Evolutionary conservation across 2,113 vertebrate genomes (phyloP).

Genomic region (Dendropsophus ebraccatus): DNA sequence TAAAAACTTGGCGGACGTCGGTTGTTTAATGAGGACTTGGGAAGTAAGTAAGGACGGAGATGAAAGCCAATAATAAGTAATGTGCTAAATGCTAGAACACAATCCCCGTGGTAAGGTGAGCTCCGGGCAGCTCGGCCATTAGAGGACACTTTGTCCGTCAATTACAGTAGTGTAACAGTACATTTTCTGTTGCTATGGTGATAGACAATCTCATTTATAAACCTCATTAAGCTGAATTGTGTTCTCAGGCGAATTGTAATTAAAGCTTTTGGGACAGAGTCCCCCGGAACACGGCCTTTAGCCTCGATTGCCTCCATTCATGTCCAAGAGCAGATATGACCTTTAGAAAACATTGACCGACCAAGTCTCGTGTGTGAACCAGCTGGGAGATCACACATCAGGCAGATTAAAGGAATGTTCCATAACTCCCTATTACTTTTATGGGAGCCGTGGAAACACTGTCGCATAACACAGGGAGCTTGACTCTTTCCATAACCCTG

Average conservation of each 20-base stretch:
- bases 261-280: neutral
- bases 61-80: slow-evolving; percentile 18
- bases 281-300: neutral
- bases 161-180: neutral
- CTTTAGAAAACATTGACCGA: neutral
- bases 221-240: neutral
- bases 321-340: neutral
- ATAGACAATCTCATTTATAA: neutral
- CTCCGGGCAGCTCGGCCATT: too few relatives aligned
- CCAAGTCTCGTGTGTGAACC: too few relatives aligned
- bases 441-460: too few relatives aligned
- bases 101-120: neutral
- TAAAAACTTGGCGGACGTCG: slow-evolving; percentile 23
- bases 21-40: slow-evolving; percentile 11
- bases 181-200: neutral
- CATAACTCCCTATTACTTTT: too few relatives aligned
- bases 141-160: neutral
- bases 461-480: too few relatives aligned
- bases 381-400: too few relatives aligned
- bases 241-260: too few relatives aligned
- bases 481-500: too few relatives aligned
- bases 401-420: too few relatives aligned
- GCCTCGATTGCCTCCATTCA: neutral
- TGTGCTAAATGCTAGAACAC: neutral
- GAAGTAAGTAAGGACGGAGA: slow-evolving; percentile 11